Evolutionary conservation across 2,113 vertebrate genomes (phyloP).

Genomic region (Crotalus horridus): DNA sequence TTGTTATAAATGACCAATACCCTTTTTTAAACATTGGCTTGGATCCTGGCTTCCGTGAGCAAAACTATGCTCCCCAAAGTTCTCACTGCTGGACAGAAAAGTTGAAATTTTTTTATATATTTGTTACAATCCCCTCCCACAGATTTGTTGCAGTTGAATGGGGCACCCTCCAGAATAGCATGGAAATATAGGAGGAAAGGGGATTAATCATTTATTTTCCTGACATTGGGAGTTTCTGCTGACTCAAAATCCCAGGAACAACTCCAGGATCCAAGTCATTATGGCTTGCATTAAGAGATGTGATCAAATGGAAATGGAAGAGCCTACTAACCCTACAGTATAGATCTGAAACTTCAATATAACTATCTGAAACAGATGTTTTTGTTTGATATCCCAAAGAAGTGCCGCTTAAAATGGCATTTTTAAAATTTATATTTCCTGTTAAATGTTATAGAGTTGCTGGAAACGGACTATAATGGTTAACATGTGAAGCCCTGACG

Average conservation of each 20-base stretch:
- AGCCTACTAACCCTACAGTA: not conserved
- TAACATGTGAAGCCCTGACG: not conserved
- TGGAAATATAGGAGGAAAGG: not conserved
- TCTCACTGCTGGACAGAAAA: not conserved
- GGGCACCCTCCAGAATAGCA: not conserved
- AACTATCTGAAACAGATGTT: not conserved
- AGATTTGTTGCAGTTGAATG: not conserved
- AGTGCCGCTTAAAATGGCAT: not conserved
- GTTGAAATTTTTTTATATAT: not conserved
- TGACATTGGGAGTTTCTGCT: too few relatives aligned
- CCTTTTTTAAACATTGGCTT: not conserved
- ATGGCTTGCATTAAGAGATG: not conserved
- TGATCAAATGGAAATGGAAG: not conserved
- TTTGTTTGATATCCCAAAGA: not conserved
- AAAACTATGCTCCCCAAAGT: not conserved
- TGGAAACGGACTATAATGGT: not conserved
- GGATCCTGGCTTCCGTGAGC: not conserved
- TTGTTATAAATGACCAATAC: not conserved
- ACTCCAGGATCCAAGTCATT: not conserved
- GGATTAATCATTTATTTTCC: not conserved
- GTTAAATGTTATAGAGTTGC: not conserved
- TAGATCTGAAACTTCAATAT: not conserved
- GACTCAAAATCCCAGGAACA: not conserved
- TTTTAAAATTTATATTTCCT: not conserved
- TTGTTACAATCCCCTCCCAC: not conserved